Percentiles rank a stretch among this genome's conserved stretches.
Conservation (phyloP, 2,888 invertebrate species). For the Linyphia triangularis region DNA sequence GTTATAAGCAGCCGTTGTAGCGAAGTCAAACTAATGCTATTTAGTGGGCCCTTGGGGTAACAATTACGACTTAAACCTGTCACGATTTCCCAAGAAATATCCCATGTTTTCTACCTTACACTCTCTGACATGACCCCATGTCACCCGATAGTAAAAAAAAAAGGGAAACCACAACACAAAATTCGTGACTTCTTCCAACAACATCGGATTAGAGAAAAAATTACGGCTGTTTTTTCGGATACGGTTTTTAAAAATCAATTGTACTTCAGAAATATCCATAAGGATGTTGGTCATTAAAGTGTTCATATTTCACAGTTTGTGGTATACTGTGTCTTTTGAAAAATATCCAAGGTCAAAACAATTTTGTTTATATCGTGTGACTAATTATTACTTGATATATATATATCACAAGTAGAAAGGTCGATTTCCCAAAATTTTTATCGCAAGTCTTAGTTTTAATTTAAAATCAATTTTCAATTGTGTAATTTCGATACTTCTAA, state of each 20-base stretch:
- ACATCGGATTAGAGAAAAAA: constrained; percentile 16
- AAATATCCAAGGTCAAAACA: not conserved
- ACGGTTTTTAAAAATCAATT: constrained; percentile 16
- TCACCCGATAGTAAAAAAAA: not conserved
- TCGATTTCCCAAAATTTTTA: too few species aligned
- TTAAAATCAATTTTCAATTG: too few species aligned
- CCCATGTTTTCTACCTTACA: constrained; percentile 6
- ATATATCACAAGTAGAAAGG: too few species aligned
- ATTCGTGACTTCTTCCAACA: constrained; percentile 33
- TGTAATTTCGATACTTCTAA: too few species aligned
- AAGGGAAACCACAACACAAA: not conserved
- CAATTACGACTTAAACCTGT: constrained; percentile 4
- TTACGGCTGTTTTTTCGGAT: constrained; percentile 36
- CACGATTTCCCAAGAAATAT: constrained; percentile 17
- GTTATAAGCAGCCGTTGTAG: not conserved
- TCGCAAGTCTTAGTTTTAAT: too few species aligned
- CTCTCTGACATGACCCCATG: not conserved
- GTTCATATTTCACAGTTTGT: not conserved
- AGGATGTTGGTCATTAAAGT: constrained; percentile 1
- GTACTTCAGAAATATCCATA: not conserved
- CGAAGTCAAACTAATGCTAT: not conserved
- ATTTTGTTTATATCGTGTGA: too few species aligned
- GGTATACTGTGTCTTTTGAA: not conserved
- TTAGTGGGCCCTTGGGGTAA: not conserved
- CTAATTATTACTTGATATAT: too few species aligned